Percentiles rank a stretch among this genome's conserved stretches.
Conservation (phyloP, 2,797 vertebrate species). For the Argentina silus region DNA sequence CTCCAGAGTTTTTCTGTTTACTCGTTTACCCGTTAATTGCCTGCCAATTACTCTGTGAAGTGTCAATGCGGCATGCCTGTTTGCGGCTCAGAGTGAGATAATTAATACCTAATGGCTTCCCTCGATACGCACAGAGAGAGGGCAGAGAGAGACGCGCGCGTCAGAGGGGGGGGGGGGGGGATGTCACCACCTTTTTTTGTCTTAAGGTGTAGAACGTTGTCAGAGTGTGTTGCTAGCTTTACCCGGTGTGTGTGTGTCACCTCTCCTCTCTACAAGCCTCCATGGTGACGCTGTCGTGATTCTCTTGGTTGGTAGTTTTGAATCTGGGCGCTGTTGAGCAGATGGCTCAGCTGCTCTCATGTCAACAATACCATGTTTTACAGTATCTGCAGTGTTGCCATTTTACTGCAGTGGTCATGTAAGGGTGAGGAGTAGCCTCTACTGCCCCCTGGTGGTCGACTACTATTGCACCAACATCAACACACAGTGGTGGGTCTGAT, state of each 20-base stretch:
- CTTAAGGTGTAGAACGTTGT: neutral
- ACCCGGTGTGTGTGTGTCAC: too few relatives aligned
- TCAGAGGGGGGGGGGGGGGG: too few relatives aligned
- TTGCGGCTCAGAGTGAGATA: constrained; percentile 70
- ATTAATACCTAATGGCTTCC: constrained; percentile 78
- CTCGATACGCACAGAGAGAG: constrained; percentile 40
- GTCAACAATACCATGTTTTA: constrained; percentile 21
- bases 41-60: constrained; percentile 80
- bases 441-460: constrained; percentile 71
- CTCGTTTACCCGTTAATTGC: constrained; percentile 79
- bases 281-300: neutral
- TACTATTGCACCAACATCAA: constrained; percentile 41
- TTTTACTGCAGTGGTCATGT: constrained; percentile 40
- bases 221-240: too few relatives aligned
- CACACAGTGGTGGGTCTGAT: neutral
- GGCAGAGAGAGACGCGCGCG: neutral
- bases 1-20: constrained; percentile 71
- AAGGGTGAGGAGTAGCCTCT: constrained; percentile 42
- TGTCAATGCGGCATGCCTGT: constrained; percentile 67
- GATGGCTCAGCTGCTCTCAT: constrained; percentile 19
- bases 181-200: neutral
- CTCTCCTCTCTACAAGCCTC: neutral
- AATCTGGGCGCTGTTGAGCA: neutral
- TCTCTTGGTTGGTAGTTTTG: neutral
- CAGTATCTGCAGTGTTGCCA: constrained; percentile 24